Conservation (phyloP, 2,888 invertebrate species). For the Hartigia nigra region DNA sequence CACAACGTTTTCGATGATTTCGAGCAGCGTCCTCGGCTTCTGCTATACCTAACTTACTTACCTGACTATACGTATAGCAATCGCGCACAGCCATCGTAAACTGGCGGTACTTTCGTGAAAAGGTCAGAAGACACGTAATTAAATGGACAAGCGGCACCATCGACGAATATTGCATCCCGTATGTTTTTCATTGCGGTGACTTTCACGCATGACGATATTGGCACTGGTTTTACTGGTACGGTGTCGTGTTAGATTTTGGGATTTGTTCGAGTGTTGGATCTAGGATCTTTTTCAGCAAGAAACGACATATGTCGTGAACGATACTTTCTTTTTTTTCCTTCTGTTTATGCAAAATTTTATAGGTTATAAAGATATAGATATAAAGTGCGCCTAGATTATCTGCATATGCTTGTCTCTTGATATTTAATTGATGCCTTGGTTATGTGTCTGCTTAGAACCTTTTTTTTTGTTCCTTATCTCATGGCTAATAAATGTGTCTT, state of each 20-base stretch:
- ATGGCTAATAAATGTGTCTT: not conserved
- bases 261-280: not conserved
- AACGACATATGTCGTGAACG: not conserved
- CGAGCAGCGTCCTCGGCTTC: not conserved
- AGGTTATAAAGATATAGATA: not conserved
- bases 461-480: not conserved
- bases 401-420: not conserved
- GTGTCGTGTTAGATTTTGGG: not conserved
- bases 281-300: not conserved
- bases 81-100: not conserved
- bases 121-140: not conserved
- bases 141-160: not conserved
- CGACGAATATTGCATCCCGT: not conserved
- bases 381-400: not conserved
- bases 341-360: not conserved
- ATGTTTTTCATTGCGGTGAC: not conserved
- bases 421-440: too few species aligned
- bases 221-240: not conserved
- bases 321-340: not conserved
- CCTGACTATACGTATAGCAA: not conserved
- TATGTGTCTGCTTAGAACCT: not conserved
- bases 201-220: conserved; percentile 1
- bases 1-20: not conserved
- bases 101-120: not conserved
- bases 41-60: not conserved